These are phyloP conservation scores for Oreochromis aureus DNA, from an alignment of 2,113 vertebrate genomes.

Conservation along the genomic window DNA sequence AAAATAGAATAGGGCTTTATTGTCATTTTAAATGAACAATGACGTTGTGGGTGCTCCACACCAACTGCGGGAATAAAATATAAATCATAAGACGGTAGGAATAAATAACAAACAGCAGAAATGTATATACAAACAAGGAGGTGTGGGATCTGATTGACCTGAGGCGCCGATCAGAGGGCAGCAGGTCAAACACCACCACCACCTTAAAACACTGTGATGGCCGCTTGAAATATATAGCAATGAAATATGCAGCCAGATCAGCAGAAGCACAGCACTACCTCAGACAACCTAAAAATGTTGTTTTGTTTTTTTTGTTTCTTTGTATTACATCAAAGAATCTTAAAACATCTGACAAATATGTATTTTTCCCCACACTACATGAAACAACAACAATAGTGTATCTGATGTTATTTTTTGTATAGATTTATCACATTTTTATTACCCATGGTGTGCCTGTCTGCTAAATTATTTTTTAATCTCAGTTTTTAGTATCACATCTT, in stretches of 20 bases:
- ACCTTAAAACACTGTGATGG: not conserved
- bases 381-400: not conserved
- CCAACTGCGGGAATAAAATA: fast-evolving
- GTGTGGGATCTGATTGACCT: not conserved
- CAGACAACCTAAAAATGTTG: not conserved
- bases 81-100: not conserved
- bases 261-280: not conserved
- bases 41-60: not conserved
- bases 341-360: fast-evolving
- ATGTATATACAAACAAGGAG: not conserved
- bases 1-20: not conserved
- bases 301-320: not conserved
- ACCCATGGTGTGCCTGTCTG: not conserved
- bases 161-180: not conserved
- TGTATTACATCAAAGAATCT: not conserved
- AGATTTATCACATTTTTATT: not conserved
- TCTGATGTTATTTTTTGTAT: not conserved
- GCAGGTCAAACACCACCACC: not conserved
- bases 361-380: not conserved
- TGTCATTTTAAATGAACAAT: not conserved
- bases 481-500: not conserved
- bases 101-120: not conserved
- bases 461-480: not conserved
- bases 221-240: not conserved
- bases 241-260: not conserved